Base-by-base conservation (phyloP, 2,888 invertebrate genomes). In the Ischnura elegans region DNA sequence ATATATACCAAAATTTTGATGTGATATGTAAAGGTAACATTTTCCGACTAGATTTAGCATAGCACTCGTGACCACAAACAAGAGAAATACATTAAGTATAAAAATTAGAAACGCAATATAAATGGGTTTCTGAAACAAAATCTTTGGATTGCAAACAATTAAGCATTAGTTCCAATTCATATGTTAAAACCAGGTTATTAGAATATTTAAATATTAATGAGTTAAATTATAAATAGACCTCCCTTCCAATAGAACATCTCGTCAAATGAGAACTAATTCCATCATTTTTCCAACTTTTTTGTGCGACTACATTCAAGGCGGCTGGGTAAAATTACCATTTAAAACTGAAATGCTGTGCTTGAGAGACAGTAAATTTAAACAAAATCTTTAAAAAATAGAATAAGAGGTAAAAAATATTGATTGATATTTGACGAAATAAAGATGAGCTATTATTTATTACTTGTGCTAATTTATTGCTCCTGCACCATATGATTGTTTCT, bases 11-110 rank as follows among this genome's bases (percentile, higher is more conserved):
- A 76, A 4, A 13, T 36, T 36, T 76, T 76, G 29, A 36, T 76
- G 76, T 76, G 76, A 76, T 76, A 76, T 76, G 76, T 36, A 76
- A n/a, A 76, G 76, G 76, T 76, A 76, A 76, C 76, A 36, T 36
- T 76, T 36, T 25, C 76, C 29, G 76, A 76, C 76, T 76, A 76
- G 76, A 76, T 76, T 36, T 76, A 76, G 10, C 36, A 8, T 76
- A 36, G 76, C 76, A 76, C 36, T 76, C 36, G 0, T 29, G 76
- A 76, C 76, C 29, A 76, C 76, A 25, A 51, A 29, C 13, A 6
- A 76, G 16, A 36, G 0, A 76, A 76, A 76, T 16, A 29, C 29
- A 10, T 13, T 10, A 76, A 76, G 16, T 36, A 76, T 76, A 36
- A 76, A 76, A 36, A 21, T 10, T 8, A 76, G 76, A 36, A 25